Evolutionary conservation across 2,888 invertebrate genomes (phyloP).

Genomic region (Melanargia galathea): DNA sequence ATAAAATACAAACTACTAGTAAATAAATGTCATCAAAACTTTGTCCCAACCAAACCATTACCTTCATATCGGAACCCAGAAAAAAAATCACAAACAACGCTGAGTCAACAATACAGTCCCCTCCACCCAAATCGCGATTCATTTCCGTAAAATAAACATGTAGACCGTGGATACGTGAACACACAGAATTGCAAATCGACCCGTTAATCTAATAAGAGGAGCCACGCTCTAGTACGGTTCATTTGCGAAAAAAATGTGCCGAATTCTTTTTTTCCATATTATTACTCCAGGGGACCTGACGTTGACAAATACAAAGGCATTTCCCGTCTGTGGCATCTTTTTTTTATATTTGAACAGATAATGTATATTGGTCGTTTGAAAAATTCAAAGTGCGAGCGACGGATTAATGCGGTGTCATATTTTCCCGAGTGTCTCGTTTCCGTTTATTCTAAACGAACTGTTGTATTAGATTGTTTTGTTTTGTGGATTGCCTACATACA

Average conservation of each 20-base stretch:
- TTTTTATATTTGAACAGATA: constrained; percentile 72
- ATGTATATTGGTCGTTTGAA: constrained; percentile 67
- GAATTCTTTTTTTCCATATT: constrained; percentile 62
- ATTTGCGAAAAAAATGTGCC: constrained; percentile 78
- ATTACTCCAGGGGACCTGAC: constrained; percentile 66
- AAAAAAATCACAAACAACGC: constrained; percentile 38
- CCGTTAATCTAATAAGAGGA: constrained; percentile 81
- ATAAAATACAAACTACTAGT: neutral
- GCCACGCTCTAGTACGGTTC: constrained; percentile 74
- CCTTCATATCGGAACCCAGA: neutral
- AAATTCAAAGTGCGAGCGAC: constrained; percentile 42
- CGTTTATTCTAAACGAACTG: constrained; percentile 18
- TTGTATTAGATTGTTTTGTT: constrained; percentile 10
- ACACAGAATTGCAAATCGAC: constrained; percentile 81
- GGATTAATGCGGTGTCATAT: constrained; percentile 27
- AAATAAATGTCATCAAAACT: neutral
- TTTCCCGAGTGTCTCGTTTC: constrained; percentile 23
- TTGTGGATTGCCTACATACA: neutral
- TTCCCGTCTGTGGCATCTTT: constrained; percentile 67
- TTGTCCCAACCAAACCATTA: neutral
- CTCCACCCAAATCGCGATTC: constrained; percentile 71
- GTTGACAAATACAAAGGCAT: constrained; percentile 79
- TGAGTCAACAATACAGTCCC: constrained; percentile 72
- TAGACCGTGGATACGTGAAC: constrained; percentile 61
- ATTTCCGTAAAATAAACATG: constrained; percentile 81